Percentiles rank a stretch among this genome's conserved stretches.
phyloP scores from a whole-genome alignment of 2,888 invertebrate genomes.

The Leptinotarsa rubiginosa region DNA sequence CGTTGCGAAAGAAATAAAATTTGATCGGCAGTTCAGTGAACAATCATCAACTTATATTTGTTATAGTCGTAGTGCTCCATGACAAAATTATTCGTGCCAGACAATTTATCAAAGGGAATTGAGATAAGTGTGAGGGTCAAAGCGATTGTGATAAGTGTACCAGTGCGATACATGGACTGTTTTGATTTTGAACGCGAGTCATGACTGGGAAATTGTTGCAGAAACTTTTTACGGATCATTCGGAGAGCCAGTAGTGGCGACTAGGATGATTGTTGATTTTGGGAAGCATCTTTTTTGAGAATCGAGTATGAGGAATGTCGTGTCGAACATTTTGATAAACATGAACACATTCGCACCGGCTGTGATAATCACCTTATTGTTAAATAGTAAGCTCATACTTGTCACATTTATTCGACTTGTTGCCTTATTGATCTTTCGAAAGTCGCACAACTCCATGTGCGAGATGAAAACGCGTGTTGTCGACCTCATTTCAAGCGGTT shows the following conservation, averaged over 20 bases:
- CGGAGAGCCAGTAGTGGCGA: background rate
- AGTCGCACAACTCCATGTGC: background rate
- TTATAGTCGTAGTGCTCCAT: background rate
- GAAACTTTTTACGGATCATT: constrained; percentile 5
- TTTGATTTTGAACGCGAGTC: background rate
- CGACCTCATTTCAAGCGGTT: background rate
- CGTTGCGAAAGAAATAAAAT: constrained; percentile 18
- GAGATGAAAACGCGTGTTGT: constrained; percentile 8
- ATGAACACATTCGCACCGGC: background rate
- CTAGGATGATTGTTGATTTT: background rate
- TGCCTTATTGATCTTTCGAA: constrained; percentile 1
- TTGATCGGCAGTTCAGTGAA: constrained; percentile 4
- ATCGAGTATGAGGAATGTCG: constrained; percentile 10
- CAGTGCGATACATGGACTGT: background rate
- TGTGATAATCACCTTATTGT: constrained; percentile 22
- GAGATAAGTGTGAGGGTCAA: constrained; percentile 3
- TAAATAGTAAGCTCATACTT: constrained; percentile 16
- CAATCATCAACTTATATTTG: background rate
- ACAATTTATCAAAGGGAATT: background rate
- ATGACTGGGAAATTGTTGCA: constrained; percentile 15
- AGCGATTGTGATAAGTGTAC: constrained; percentile 14
- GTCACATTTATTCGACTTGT: background rate
- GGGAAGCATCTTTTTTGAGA: background rate
- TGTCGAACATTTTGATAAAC: constrained; percentile 13
- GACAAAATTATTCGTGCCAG: background rate